Evolutionary conservation across 2,888 invertebrate genomes (phyloP).

Genomic region (Plebejus melissa): DNA sequence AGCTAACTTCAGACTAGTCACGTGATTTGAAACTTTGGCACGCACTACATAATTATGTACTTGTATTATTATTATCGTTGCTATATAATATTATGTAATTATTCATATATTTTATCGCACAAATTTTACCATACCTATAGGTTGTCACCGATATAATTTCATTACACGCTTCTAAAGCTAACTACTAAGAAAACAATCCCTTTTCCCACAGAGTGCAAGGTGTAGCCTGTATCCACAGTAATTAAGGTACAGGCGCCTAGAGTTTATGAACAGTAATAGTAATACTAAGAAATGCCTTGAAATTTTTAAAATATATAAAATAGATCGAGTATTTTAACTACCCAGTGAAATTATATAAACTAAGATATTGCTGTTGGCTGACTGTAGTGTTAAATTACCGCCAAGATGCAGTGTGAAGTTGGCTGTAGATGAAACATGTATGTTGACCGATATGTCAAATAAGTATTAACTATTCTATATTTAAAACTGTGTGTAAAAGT

Average conservation of each 20-base stretch:
- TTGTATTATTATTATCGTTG: not conserved
- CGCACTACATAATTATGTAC: not conserved
- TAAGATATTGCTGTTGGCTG: conserved; percentile 5
- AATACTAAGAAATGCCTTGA: conserved; percentile 38
- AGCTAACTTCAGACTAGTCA: not conserved
- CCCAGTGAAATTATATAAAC: conserved; percentile 28
- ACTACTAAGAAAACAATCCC: conserved; percentile 54
- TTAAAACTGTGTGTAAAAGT: conserved; percentile 9
- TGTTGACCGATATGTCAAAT: conserved; percentile 4
- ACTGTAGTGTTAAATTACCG: not conserved
- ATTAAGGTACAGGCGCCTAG: conserved; percentile 26
- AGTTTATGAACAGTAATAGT: conserved; percentile 26
- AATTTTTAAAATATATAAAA: conserved; percentile 35
- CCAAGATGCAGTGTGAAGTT: conserved; percentile 1
- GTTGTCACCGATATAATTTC: not conserved
- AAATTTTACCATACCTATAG: conserved; percentile 17
- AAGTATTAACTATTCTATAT: conserved; percentile 18
- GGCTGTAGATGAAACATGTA: not conserved
- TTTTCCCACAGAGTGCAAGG: conserved; percentile 58
- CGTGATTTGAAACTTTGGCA: not conserved
- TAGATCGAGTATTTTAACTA: conserved; percentile 28
- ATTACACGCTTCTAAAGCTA: conserved; percentile 52
- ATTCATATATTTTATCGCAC: conserved; percentile 18
- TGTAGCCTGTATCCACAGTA: conserved; percentile 39
- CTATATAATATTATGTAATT: not conserved